Base-by-base conservation (phyloP, 2,888 invertebrate species). In the Chrysopilus asiliformis region DNA sequence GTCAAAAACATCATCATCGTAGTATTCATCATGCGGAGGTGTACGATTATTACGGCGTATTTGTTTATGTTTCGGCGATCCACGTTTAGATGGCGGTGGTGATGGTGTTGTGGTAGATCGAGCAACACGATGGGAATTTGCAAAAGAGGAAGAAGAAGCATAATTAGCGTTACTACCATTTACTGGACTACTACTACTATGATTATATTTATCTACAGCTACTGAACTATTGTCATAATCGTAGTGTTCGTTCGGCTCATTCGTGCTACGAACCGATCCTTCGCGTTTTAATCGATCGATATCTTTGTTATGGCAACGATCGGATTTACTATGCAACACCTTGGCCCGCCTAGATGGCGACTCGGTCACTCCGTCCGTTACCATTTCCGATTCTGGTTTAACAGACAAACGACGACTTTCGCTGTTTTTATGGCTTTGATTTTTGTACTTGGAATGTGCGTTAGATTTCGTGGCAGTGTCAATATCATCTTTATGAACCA, bases 101-200 rank as follows among this genome's bases (percentile, higher is more conserved):
- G 25, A 30, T 22, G 53, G 19, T 50, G 51, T 51, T 49, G 55
- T 53, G 52, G 54, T 49, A 44, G 48, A 49, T 49, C 45, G 48
- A 49, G 56, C 57, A 55, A 58, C 58, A 56, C 55, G 58, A 56
- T 58, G 41, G 35, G 41, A 33, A 53, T 58, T 58, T 65, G 70
- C 59, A 64, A 72, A 68, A 69, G 69, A 72, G 67, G 68, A 61
- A 64, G 72, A 68, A 70, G 70, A 73, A 67, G 69, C 60, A 59
- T 58, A 57, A 63, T 64, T 64, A 64, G 64, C 60, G 67, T 65
- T 68, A 67, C 72, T 74, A 72, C 71, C 68, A n/a, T n/a, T n/a
- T 60, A 67, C 62, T 61, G 58, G 62, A 65, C 66, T 66, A 56
- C 53, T 49, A 56, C 53, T 51, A 52, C 56, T 15, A 22, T 10